Evolutionary conservation across 1,140 invertebrate species (phyloP), one percentile per base, ranked within the genome.

Genomic region (Drusus annulatus): DNA sequence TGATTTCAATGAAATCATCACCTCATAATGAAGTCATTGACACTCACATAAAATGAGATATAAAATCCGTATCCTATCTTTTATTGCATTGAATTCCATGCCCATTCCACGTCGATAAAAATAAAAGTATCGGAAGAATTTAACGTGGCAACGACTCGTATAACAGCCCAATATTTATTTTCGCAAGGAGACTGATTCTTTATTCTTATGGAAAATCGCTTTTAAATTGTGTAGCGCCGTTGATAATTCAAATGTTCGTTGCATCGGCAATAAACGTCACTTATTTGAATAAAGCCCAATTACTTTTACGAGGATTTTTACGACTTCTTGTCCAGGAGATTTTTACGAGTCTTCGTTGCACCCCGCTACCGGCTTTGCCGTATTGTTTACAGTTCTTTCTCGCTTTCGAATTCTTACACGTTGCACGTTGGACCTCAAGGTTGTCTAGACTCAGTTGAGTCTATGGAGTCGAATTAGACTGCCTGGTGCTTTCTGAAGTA

Each of bases 261-360:
- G 78, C 77, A 74, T 19, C 17, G 56, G 75, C 75, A 31, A 60
- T 83, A 78, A 83, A 83, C 50, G 82, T 83, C 82, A 81, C 62
- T 75, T 81, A 81, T 83, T 76, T 76, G 82, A 83, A 83, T 83
- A 83, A 80, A 80, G 77, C 79, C 76, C 82, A 83, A 83, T 83
- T 83, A 83, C 76, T 81, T 83, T 83, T 81, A 83, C 63, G 60
- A 60, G 56, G 25, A 7, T 77, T 81, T 83, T 83, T 83, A 83
- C 76, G 82, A 68, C 60, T 50, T n/a, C 19, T 60, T 62, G 81
- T 76, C 75, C 69, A 21, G 31, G 80, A 77, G 78, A 80, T 79
- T 75, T 83, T 83, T 78, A 83, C 76, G 79, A 80, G 73, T 74
- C 78, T 80, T 80, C 52, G 79, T 51, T 80, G 76, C 81, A 82